Conservation (phyloP, 2,113 vertebrate genomes). For the Odocoileus hemionus region DNA sequence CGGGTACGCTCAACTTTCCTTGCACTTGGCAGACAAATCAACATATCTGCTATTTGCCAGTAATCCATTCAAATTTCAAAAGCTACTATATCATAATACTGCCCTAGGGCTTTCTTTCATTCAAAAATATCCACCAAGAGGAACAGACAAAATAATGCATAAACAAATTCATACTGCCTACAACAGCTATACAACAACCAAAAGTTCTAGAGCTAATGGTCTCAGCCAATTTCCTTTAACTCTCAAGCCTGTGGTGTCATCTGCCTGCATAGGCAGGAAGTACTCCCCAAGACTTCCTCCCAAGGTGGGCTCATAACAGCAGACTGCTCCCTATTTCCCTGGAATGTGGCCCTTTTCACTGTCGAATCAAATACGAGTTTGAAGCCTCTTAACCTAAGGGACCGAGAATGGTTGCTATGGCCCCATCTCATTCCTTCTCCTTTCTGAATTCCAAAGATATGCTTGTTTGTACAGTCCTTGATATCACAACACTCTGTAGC, state of each 20-base stretch:
- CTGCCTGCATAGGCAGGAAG: background rate
- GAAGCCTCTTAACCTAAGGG: background rate
- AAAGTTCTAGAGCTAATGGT: background rate
- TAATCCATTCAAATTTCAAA: background rate
- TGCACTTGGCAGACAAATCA: background rate
- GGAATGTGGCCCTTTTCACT: background rate
- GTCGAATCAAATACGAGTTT: background rate
- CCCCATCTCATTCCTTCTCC: background rate
- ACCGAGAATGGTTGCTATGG: background rate
- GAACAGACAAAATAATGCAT: background rate
- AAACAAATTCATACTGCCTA: background rate
- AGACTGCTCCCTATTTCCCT: background rate
- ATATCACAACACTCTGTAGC: background rate
- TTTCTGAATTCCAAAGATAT: conserved; percentile 3
- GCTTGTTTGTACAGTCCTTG: background rate
- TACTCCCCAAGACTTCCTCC: background rate
- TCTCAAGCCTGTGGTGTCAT: background rate
- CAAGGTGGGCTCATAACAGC: background rate
- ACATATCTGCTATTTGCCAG: background rate
- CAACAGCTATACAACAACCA: background rate
- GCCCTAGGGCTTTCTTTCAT: background rate
- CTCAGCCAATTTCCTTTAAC: background rate
- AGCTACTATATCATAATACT: background rate
- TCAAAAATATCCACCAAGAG: conserved; percentile 5
- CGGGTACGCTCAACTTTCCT: background rate